Evolutionary conservation across 2,797 vertebrate species (phyloP).

Genomic region (Borostomias antarcticus): DNA sequence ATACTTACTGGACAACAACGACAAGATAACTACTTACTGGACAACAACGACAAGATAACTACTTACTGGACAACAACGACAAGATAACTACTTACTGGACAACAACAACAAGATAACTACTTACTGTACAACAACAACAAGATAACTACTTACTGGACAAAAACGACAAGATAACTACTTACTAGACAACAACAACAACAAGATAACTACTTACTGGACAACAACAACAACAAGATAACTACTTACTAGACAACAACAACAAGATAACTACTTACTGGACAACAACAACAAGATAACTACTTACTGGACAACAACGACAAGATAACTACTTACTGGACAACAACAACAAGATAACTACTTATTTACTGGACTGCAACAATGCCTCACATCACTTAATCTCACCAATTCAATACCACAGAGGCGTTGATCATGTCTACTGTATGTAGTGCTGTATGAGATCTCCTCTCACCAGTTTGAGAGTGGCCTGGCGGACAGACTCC

Average conservation of each 20-base stretch:
- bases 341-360: too few relatives aligned
- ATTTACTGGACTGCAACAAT: too few relatives aligned
- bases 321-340: neutral
- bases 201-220: too few relatives aligned
- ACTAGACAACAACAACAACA: too few relatives aligned
- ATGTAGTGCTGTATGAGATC: too few relatives aligned
- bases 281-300: neutral
- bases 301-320: neutral
- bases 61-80: too few relatives aligned
- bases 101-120: neutral
- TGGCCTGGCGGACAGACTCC: constrained; percentile 58
- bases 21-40: neutral
- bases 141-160: neutral
- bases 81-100: neutral
- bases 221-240: neutral
- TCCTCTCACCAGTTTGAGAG: constrained; percentile 68
- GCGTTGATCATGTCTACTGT: too few relatives aligned
- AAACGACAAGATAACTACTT: too few relatives aligned
- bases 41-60: neutral
- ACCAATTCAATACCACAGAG: too few relatives aligned
- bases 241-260: neutral
- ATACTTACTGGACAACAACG: neutral
- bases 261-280: too few relatives aligned
- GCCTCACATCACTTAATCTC: too few relatives aligned
- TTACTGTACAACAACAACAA: too few relatives aligned